These are phyloP conservation scores for Oscheius sp. DNA, from an alignment of 2,888 invertebrate genomes.

Conservation along the genomic window DNA sequence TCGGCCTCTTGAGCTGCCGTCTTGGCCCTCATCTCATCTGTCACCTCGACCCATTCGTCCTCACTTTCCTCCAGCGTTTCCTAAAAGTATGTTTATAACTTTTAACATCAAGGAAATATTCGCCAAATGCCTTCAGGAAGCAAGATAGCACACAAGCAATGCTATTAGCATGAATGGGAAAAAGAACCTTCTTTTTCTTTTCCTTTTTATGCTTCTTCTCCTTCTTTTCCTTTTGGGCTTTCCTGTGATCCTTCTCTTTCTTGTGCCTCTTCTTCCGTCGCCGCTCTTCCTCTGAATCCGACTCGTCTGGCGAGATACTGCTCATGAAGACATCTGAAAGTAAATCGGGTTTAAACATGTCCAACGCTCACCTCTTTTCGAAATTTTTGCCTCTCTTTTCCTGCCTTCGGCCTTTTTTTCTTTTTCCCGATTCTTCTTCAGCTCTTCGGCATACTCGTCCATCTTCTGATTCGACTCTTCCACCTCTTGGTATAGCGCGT, in stretches of 20 bases:
- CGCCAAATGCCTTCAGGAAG: too few species aligned
- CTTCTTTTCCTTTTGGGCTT: constrained; percentile 45
- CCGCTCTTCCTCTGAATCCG: constrained; percentile 42
- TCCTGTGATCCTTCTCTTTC: constrained; percentile 46
- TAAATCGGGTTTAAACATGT: not conserved
- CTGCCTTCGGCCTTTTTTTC: constrained; percentile 49
- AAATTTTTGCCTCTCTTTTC: constrained; percentile 39
- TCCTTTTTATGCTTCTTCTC: constrained; percentile 46
- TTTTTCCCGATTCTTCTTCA: constrained; percentile 54
- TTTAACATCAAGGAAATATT: not conserved
- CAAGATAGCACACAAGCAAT: too few species aligned
- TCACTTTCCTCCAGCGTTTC: constrained; percentile 35
- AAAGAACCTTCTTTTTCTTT: constrained; percentile 26
- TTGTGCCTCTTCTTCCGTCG: constrained; percentile 48
- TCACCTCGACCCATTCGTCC: constrained; percentile 41
- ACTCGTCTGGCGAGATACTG: constrained; percentile 12
- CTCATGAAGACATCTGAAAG: constrained; percentile 1
- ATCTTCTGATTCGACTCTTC: constrained; percentile 53
- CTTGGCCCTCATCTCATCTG: constrained; percentile 40
- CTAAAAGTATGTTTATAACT: not conserved
- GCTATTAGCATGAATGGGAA: too few species aligned
- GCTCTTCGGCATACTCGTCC: constrained; percentile 45
- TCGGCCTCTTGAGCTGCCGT: constrained; percentile 40
- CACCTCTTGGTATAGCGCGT: constrained; percentile 49
- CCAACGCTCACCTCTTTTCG: constrained; percentile 19